Base-by-base conservation (phyloP, 2,113 vertebrate species). In the Clarias batrachus region DNA sequence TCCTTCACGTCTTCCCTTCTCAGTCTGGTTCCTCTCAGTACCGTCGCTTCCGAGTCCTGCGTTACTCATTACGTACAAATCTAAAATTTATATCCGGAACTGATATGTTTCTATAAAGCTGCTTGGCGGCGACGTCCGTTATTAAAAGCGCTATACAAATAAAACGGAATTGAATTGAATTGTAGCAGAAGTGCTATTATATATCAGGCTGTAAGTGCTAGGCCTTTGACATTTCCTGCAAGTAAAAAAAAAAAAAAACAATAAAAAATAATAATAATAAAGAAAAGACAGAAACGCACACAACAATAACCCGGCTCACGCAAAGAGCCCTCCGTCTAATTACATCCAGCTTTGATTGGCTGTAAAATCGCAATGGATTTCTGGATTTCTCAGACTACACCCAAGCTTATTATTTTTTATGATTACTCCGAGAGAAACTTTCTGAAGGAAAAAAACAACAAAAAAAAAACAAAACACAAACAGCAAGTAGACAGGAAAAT, bases 391-490 rank as follows among this genome's bases (percentile, higher is more conserved):
- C 54, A 9, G 54, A 82, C 59, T 65, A 84, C 56, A 30, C 82
- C 57, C 74, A 82, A 59, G 82, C 88, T 91, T 89, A 37, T 80
- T 80, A 23, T 88, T 83, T 88, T 90, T 91, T 71, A 68, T 85
- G 91, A 91, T 91, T 85, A 88, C 88, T 91, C 89, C 85, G 87
- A 92, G 88, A 92, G 88, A 91, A 93, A 95, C 91, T 92, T 95
- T 94, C 91, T 88, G 76, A 81, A 93, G 92, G 90, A 7, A 21
- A 60, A 80, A 80, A n/a, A n/a, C n/a, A n/a, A n/a, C n/a, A n/a
- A n/a, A 78, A 80, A 41, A 91, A 91, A 48, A 7, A 48, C 7
- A 48, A 48, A 7, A 8, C 48, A 85, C 93, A 94, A 95, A 94
- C 93, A 95, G 93, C 91, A 94, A 93, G 90, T 85, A 90, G 90